phyloP scores from a whole-genome alignment of 2,888 invertebrate species.

The Lasioglossum malachurum region DNA sequence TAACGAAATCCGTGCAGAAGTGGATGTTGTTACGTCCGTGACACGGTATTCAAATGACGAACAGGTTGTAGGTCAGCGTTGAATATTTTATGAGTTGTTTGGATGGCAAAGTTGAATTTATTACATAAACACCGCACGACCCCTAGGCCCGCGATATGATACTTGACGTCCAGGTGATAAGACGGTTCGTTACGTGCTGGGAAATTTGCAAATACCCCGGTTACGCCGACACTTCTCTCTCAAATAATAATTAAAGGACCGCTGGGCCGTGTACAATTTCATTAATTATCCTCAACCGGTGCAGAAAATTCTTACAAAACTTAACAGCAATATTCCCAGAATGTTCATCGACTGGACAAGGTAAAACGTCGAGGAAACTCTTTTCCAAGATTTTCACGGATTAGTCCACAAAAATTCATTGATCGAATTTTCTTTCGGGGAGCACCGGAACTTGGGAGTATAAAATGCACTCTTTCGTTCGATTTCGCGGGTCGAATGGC shows the following conservation, averaged over 20 bases:
- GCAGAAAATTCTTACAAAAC: background rate
- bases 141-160: constrained; percentile 34
- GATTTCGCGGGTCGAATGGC: background rate
- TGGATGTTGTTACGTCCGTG: constrained; percentile 56
- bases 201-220: constrained; percentile 33
- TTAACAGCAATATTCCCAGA: background rate
- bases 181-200: constrained; percentile 47
- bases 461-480: background rate
- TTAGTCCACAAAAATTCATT: background rate
- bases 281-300: background rate
- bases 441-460: background rate
- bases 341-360: background rate
- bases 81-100: constrained; percentile 62
- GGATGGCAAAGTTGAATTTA: constrained; percentile 58
- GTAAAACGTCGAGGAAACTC: background rate
- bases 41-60: constrained; percentile 59
- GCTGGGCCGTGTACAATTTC: background rate
- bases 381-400: background rate
- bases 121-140: constrained; percentile 44
- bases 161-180: constrained; percentile 41
- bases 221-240: constrained; percentile 19
- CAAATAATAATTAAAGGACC: constrained; percentile 34
- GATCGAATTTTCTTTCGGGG: background rate
- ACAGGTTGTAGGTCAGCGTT: constrained; percentile 58
- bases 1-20: constrained; percentile 55